Base-by-base conservation (phyloP, 1,140 invertebrate genomes). In the Metaphire vulgaris region DNA sequence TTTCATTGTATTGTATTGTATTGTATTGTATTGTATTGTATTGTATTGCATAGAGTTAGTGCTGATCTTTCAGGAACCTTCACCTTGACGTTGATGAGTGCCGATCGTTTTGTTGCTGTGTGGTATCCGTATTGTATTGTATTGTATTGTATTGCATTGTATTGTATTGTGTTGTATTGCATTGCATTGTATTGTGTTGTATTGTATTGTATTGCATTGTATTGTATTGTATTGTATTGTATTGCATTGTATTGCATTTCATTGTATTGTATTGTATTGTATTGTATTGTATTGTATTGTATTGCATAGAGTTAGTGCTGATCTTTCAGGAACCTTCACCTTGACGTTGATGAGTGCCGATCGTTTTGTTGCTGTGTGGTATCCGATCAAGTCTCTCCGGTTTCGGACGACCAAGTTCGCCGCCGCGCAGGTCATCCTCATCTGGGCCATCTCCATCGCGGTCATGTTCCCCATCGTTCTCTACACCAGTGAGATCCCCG, bases 301-400 rank as follows among this genome's bases (percentile, higher is more conserved):
- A 56, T 56, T 56, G 41, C 41, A 12, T 12, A 21, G 41, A 12
- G 21, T 21, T 56, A 12, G 6, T 21, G 41, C 21, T 56, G 41
- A 56, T 56, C 97, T 97, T 82, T 96, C 95, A 0, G 94, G 93
- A 79, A 94, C 92, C 66, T 93, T 97, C 75, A 94, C 97, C 80
- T 87, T 98, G 16, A 92, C 94, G 74, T 94, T 97, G 64, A 96
- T 98, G 94, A 94, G 93, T 76, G 94, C 93, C 0, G 96, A 98
- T 85, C 89, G 96, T 26, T 98, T 97, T 84, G 91, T 98, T 26
- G 95, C 95, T 0, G 95, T 98, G 0, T 98, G 96, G 81, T 96
- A 98, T 88, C 95, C 96, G 0, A 96, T 98, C 72, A 91, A 90
- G 0, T 93, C 94, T 0, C 91, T 92, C 0, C 90, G 92, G 73